Base-by-base conservation (phyloP, 2,888 invertebrate genomes). In the Dicycla oo region DNA sequence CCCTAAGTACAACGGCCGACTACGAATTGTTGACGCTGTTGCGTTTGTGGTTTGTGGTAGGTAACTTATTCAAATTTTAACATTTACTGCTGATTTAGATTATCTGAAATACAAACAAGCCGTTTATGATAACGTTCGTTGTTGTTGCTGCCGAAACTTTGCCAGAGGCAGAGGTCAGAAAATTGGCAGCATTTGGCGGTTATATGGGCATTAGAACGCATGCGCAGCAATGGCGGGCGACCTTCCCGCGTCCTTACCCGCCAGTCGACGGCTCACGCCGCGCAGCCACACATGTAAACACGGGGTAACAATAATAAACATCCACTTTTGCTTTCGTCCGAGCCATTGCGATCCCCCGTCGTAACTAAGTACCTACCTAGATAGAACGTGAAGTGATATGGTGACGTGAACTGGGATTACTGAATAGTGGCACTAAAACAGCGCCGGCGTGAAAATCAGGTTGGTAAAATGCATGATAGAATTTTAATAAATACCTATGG, bases 231-330 rank as follows among this genome's bases (percentile, higher is more conserved):
- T 83, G 79, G 75, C 88, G 78, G 75, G 82, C 92, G 95, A 95
- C 95, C 95, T 95, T 95, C 91, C 85, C 89, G 91, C 93, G 96
- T 93, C 95, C 96, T 95, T 90, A 89, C 80, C 80, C 87, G 88
- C 77, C 83, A 94, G 95, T 94, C 90, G 91, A 88, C 92, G 90
- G 90, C 91, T 88, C 89, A 90, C 90, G 94, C 92, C 94, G 95
- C 93, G 92, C 89, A 90, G 91, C 88, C 90, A 86, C 93, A 93
- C 93, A 93, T 93, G 94, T 93, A 91, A 91, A 93, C 88, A 92
- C 84, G 80, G 73, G 75, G 73, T 76, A 81, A 77, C 80, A 76
- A 82, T 81, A 87, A 89, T 84, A 85, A 85, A 87, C 87, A 85
- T 78, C 83, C 87, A 91, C 92, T 93, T 90, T 94, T 92, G 87